Conservation (phyloP, 2,797 vertebrate species). For the Hozukius guyotensis region DNA sequence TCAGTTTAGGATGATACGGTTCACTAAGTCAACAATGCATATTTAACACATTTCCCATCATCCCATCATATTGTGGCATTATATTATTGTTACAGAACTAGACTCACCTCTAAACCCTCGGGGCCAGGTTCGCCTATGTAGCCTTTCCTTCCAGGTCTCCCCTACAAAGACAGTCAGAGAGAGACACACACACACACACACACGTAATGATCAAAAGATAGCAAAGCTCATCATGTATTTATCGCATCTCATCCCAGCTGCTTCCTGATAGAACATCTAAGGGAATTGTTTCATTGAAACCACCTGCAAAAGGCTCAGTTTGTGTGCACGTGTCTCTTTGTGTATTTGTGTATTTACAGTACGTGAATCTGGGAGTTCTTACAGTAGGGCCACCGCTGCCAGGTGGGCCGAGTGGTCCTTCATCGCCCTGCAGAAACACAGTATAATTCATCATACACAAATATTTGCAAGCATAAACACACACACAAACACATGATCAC, state of each 20-base stretch:
- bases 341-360: background rate
- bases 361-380: conserved; percentile 69
- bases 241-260: conserved; percentile 16
- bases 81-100: background rate
- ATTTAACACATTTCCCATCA: background rate
- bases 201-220: conserved; percentile 5
- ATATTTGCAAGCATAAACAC: background rate
- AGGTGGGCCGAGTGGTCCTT: conserved; percentile 89
- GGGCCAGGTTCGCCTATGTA: conserved; percentile 88
- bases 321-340: background rate
- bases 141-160: conserved; percentile 91
- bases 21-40: background rate
- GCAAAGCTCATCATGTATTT: background rate
- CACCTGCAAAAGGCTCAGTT: conserved; percentile 2
- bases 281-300: conserved; percentile 9
- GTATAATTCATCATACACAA: conserved; percentile 12
- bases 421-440: conserved; percentile 89
- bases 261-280: conserved; percentile 8
- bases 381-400: conserved; percentile 89
- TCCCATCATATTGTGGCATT: background rate
- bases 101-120: conserved; percentile 88
- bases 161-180: conserved; percentile 78
- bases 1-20: no score
- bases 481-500: background rate
- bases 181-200: background rate